phyloP scores from a whole-genome alignment of 37 sponge, comb jelly and placozoan species.

The Haliclona indistincta region DNA sequence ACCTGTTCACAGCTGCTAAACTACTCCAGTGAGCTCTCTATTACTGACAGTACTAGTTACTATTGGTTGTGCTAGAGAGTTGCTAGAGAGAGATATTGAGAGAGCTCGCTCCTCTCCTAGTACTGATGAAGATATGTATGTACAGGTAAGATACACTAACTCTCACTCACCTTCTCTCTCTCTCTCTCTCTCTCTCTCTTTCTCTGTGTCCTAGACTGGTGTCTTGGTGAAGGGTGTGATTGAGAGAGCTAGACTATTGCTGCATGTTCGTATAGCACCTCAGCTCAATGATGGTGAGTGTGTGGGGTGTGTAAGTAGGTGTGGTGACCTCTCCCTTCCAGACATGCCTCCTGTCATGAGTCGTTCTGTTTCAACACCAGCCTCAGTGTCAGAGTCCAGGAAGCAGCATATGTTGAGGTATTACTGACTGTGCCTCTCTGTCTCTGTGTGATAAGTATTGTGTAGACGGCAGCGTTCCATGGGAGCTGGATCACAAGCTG shows the following conservation, averaged over 20 bases:
- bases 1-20: constrained; percentile 57
- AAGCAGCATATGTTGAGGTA: no score
- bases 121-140: not conserved
- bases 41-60: not conserved
- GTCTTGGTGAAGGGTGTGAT: constrained; percentile 55
- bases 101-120: no score
- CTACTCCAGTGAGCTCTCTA: constrained; percentile 55
- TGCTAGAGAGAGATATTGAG: constrained; percentile 77
- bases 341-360: not conserved
- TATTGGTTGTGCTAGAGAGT: constrained; percentile 30
- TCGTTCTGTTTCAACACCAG: constrained; percentile 13
- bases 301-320: not conserved
- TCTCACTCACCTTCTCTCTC: not conserved
- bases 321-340: not conserved
- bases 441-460: no score
- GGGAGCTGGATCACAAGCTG: no score
- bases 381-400: no score
- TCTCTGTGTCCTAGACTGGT: constrained; percentile 20
- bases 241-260: constrained; percentile 60
- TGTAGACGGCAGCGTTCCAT: no score
- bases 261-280: constrained; percentile 57
- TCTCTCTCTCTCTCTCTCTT: not conserved
- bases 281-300: not conserved
- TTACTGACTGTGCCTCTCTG: no score
- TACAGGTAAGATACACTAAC: not conserved